Evolutionary conservation across 1,140 invertebrate species (phyloP), one percentile per base, ranked within the genome.

Genomic region (Carposina sasakii): DNA sequence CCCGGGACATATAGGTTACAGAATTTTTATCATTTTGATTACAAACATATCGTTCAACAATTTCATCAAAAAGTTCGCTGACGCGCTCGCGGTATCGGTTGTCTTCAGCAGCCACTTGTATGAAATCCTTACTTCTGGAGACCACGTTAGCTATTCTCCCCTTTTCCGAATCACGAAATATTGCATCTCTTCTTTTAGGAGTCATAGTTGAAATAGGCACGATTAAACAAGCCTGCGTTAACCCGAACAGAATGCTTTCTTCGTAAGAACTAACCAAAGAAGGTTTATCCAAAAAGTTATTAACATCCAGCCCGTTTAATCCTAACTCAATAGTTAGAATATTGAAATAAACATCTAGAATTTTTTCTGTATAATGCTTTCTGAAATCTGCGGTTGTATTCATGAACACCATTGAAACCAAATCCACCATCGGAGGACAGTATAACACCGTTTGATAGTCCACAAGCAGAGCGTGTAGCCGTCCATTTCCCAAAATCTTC

Each of bases 361-460:
- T 55, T 28, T 71, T 62, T 13, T 59, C 49, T 0, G 81, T 61
- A 54, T 86, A 57, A 10, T 52, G 22, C 23, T 67, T 51, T 22
- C 86, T 71, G 50, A 83, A 85, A 40, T 62, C 30, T 44, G 73
- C 75, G 0, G 68, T 81, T 1, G 86, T 87, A 46, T 86, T 87
- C 28, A 87, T 83, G 44, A 85, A 87, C 10, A 89, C 60, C 1
- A 88, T 39, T 1, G 87, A 85, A 0, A 86, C 63, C 5, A 89
- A 56, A 61, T 89, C 88, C 17, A 86, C 44, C 44, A 77, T 81
- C 0, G 87, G 87, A 2, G 85, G 74, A 13, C 76, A 69, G 63
- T 87, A 91, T 24, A 89, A 61, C 0, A 84, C 85, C 20, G 91
- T 71, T 68, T 91, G 91, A 45, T 88, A 90, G 61, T 92, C 90